Evolutionary conservation across 1,140 invertebrate species (phyloP), one percentile per base, ranked within the genome.

Genomic region (Reticulitermes speratus): DNA sequence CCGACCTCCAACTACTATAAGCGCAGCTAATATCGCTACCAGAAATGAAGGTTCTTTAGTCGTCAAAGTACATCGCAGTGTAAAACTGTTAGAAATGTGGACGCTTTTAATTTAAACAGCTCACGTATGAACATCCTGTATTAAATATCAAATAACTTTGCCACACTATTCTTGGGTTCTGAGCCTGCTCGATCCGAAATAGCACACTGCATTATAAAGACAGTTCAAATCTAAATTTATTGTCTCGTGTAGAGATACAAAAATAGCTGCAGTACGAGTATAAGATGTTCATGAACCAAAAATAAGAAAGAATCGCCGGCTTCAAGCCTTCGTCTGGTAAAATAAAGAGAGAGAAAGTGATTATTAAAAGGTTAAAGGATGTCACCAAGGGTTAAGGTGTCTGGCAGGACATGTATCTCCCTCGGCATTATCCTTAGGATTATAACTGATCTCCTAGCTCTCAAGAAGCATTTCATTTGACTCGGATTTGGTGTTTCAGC

Each of bases 181-280:
- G 25, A 30, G 65, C 14, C 25, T 6, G 25, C 16, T 30, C 25
- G n/a, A n/a, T 6, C 14, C 14, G 21, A 84, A 84, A 84, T 84
- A 84, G 32, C 32, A 45, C 83, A 84, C 32, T 84, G 7, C 38
- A 83, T 83, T 83, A 83, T 32, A 83, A 44, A 83, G 82, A 84
- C 83, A 44, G 83, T 84, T 84, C 38, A 84, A 21, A 84, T 84
- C 83, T 11, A 84, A 44, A 84, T 44, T 44, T 84, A 84, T 84
- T 84, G 83, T 84, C 19, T 44, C 16, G 44, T 25, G 25, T 3
- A 12, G 6, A 44, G 32, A 44, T 5, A 44, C 44, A 84, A 44
- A 44, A 52, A 84, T 44, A 84, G 83, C 25, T 44, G 32, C 23
- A 2, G 8, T 45, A 84, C 30, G n/a, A 75, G n/a, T 45, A 84